Percentiles rank a stretch among this genome's conserved stretches.
phyloP scores from a whole-genome alignment of 1,140 invertebrate species.

The Psix sp. region DNA sequence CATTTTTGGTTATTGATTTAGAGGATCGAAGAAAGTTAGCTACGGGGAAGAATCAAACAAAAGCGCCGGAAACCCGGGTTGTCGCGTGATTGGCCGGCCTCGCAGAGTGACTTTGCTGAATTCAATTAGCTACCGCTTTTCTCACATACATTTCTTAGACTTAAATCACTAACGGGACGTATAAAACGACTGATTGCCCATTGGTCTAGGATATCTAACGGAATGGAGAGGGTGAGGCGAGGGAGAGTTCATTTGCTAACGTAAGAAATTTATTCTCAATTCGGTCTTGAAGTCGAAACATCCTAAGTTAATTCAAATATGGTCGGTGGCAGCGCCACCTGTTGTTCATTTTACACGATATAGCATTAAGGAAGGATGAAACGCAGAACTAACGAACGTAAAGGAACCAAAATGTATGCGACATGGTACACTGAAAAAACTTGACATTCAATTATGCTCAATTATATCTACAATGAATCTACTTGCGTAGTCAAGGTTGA shows the following conservation, averaged over 20 bases:
- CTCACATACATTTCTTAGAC: slow-evolving; percentile 26
- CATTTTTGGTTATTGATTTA: slow-evolving; percentile 17
- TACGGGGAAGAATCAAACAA: slow-evolving; percentile 21
- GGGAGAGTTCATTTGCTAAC: too few species aligned
- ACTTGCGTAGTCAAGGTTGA: too few species aligned
- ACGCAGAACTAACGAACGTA: background rate
- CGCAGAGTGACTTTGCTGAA: too few species aligned
- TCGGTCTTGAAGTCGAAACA: slow-evolving; percentile 1
- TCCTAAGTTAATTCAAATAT: slow-evolving; percentile 2
- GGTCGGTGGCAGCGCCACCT: slow-evolving; percentile 20
- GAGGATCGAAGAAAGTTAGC: slow-evolving; percentile 13
- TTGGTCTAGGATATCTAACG: slow-evolving; percentile 2
- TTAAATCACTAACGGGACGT: slow-evolving; percentile 30
- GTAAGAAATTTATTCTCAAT: too few species aligned
- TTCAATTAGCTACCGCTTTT: slow-evolving; percentile 9
- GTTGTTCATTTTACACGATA: slow-evolving; percentile 10
- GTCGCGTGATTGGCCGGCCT: slow-evolving; percentile 22
- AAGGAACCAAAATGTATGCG: background rate
- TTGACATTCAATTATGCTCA: slow-evolving; percentile 9
- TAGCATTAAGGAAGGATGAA: slow-evolving; percentile 3
- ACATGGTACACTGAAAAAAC: background rate
- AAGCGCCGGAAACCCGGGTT: slow-evolving; percentile 43
- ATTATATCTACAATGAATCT: background rate
- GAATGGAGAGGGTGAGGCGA: too few species aligned
- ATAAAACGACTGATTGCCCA: slow-evolving; percentile 33